Evolutionary conservation across 2,113 vertebrate species (phyloP).

Genomic region (Pelobates fuscus): DNA sequence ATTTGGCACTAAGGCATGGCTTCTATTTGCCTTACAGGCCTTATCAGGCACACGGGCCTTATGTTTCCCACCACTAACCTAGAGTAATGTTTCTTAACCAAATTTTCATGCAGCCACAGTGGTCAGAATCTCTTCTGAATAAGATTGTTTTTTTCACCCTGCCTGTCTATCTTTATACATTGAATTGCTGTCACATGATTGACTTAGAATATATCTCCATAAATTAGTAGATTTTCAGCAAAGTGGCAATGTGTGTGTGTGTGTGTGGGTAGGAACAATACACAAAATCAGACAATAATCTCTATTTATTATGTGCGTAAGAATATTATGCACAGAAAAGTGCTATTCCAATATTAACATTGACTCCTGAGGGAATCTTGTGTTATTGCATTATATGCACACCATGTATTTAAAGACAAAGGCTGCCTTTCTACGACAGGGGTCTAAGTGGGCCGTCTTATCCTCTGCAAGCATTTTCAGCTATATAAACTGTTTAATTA

Average conservation of each 20-base stretch:
- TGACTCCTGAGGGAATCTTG: neutral
- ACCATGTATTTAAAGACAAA: neutral
- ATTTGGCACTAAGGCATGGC: too few species aligned
- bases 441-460: conserved; percentile 11
- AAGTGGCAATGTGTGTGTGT: conserved; percentile 16
- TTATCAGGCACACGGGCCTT: too few species aligned
- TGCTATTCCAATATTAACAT: neutral
- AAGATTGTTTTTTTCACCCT: too few species aligned
- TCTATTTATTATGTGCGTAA: neutral
- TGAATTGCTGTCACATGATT: too few species aligned
- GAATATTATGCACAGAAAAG: neutral
- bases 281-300: neutral
- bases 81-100: too few species aligned
- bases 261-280: neutral
- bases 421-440: neutral
- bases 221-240: too few species aligned
- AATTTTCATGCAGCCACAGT: too few species aligned
- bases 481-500: conserved; percentile 42
- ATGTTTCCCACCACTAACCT: too few species aligned
- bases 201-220: too few species aligned
- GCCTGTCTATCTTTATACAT: too few species aligned
- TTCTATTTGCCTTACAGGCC: too few species aligned
- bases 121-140: too few species aligned
- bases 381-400: neutral
- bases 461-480: conserved; percentile 25